Evolutionary conservation across 2,113 vertebrate genomes (phyloP).

Genomic region (Oryzias javanicus): DNA sequence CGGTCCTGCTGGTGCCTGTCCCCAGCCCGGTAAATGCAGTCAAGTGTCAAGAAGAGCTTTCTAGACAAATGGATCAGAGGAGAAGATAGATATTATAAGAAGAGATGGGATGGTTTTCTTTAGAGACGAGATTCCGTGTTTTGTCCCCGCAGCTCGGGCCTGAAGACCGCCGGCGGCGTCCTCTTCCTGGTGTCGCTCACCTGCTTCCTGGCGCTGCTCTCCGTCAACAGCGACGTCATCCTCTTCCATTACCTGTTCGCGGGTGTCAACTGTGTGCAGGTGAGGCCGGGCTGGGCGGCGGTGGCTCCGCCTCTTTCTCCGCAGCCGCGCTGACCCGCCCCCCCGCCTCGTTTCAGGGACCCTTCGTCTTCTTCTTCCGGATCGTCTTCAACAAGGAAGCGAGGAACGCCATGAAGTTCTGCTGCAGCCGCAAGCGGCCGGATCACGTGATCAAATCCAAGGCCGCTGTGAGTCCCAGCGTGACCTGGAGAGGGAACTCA

Average conservation of each 20-base stretch:
- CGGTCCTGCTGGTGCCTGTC: too few relatives aligned
- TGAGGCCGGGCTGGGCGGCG: conserved; percentile 43
- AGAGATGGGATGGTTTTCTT: not conserved
- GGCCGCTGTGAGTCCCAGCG: conserved; percentile 79
- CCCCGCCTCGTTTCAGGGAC: conserved; percentile 77
- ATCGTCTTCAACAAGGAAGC: conserved; percentile 89
- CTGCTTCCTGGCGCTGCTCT: conserved; percentile 87
- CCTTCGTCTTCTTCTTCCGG: conserved; percentile 88
- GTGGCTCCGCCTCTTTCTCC: not conserved
- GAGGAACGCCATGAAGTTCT: conserved; percentile 83
- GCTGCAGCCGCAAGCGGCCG: conserved; percentile 80
- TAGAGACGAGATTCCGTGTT: too few relatives aligned
- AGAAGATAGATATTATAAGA: not conserved
- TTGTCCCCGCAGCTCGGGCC: conserved; percentile 80
- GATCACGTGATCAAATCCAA: conserved; percentile 87
- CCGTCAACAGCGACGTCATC: conserved; percentile 90
- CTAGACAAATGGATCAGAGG: too few relatives aligned
- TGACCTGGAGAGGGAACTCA: too few relatives aligned
- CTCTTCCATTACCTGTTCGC: conserved; percentile 95
- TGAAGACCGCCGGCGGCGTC: conserved; percentile 81
- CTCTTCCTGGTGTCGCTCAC: conserved; percentile 85
- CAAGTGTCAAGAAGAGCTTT: too few relatives aligned
- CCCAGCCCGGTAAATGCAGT: too few relatives aligned
- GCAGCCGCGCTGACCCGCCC: not conserved
- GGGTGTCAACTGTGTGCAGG: conserved; percentile 88